Conservation (phyloP, 2,113 vertebrate genomes). For the Ascaphus truei region DNA sequence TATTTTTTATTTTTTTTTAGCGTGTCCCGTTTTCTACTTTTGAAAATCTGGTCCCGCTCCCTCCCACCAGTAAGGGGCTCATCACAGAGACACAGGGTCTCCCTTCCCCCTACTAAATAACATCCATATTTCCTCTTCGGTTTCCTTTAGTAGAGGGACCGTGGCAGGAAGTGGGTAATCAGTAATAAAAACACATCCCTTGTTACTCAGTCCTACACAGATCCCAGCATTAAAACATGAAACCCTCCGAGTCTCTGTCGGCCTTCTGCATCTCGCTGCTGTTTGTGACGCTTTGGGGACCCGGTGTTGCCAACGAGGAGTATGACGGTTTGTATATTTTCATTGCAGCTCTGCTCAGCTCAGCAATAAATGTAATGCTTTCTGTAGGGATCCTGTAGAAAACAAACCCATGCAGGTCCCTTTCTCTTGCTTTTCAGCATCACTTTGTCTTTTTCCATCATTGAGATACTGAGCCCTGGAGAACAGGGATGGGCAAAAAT, state of each 20-base stretch:
- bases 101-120: slow-evolving; percentile 2
- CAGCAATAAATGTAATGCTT: background rate
- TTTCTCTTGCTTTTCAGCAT: no score
- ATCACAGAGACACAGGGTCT: background rate
- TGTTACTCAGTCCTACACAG: background rate
- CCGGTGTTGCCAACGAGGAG: slow-evolving; percentile 32
- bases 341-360: background rate
- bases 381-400: no score
- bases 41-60: no score
- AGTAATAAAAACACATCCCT: background rate
- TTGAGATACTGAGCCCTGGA: no score
- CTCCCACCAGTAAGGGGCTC: no score
- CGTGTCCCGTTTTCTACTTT: no score
- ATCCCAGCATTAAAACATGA: slow-evolving; percentile 10
- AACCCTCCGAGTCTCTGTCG: background rate
- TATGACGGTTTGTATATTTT: slow-evolving; percentile 44
- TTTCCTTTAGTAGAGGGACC: slow-evolving; percentile 31
- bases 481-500: no score
- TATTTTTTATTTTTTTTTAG: no score
- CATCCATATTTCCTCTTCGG: background rate
- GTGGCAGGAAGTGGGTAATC: slow-evolving; percentile 39
- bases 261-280: background rate
- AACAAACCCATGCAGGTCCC: no score
- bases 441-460: no score
- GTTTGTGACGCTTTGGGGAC: slow-evolving; percentile 22